Conservation (phyloP, 1,140 invertebrate genomes). For the Bradynema listronoti region DNA sequence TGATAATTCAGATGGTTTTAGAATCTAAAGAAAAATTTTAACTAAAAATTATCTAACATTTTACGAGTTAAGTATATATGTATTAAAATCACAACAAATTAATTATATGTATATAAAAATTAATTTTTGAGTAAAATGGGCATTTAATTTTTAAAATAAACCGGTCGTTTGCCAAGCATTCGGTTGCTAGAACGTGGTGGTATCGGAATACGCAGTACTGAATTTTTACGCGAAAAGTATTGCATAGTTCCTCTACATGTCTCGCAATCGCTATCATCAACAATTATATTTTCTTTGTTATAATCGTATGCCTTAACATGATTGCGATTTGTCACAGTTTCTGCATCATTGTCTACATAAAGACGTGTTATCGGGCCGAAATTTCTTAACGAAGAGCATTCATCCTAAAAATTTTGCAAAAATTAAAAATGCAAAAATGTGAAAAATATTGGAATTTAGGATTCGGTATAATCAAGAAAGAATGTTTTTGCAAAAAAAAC, state of each 20-base stretch:
- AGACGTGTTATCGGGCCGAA: conserved; percentile 6
- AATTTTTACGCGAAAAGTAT: conserved; percentile 45
- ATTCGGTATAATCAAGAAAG: too few relatives aligned
- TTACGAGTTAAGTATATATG: too few relatives aligned
- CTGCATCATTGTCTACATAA: conserved; percentile 20
- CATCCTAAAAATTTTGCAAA: too few relatives aligned
- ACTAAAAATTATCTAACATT: too few relatives aligned
- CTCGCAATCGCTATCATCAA: conserved; percentile 46
- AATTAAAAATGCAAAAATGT: too few relatives aligned
- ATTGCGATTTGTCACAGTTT: conserved; percentile 8
- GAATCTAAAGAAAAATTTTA: conserved; percentile 15
- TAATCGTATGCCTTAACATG: neutral
- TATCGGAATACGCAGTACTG: conserved; percentile 43
- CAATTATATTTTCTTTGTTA: conserved; percentile 13
- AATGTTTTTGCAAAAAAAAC: conserved; percentile 2
- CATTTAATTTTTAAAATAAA: neutral
- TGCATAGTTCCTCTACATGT: too few relatives aligned
- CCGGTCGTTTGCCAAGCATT: conserved; percentile 12
- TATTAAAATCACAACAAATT: conserved; percentile 2
- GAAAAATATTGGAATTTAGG: too few relatives aligned
- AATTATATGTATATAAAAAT: conserved; percentile 1
- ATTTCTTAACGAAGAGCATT: conserved; percentile 1
- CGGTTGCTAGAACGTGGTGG: conserved; percentile 41
- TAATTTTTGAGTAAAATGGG: neutral
- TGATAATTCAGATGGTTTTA: conserved; percentile 16